These are phyloP conservation scores for Baccha elongata DNA, from an alignment of 2,888 invertebrate species.

Conservation along the genomic window DNA sequence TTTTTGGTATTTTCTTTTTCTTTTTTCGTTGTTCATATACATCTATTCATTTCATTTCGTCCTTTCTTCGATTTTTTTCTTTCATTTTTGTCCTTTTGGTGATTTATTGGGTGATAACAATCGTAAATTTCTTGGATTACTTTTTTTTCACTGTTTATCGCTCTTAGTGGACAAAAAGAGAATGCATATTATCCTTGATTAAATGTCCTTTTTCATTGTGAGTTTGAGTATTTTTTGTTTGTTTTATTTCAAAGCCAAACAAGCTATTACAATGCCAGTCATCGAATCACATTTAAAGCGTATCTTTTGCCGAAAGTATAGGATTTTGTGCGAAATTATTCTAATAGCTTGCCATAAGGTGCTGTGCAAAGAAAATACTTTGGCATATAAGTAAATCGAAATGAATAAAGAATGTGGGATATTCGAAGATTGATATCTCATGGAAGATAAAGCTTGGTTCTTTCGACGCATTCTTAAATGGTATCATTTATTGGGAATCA, in stretches of 20 bases:
- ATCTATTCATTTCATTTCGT: background rate
- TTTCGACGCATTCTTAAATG: no score
- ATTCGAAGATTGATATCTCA: slow-evolving; percentile 52
- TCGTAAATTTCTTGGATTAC: slow-evolving; percentile 68
- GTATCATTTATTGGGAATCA: slow-evolving; percentile 15
- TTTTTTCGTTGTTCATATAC: no score
- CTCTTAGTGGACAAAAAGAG: slow-evolving; percentile 57
- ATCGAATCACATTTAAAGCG: slow-evolving; percentile 28
- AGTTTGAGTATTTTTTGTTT: background rate
- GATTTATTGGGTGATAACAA: slow-evolving; percentile 64
- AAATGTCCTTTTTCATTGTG: slow-evolving; percentile 39
- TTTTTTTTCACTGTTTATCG: slow-evolving; percentile 42
- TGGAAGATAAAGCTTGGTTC: no score
- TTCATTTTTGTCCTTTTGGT: slow-evolving; percentile 32
- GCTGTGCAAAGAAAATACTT: slow-evolving; percentile 8
- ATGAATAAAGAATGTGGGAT: slow-evolving; percentile 2
- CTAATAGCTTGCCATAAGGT: slow-evolving; percentile 10
- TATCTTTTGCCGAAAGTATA: slow-evolving; percentile 40
- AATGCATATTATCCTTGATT: slow-evolving; percentile 68
- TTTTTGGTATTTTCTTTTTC: background rate
- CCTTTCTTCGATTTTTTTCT: background rate
- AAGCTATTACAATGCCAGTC: slow-evolving; percentile 40
- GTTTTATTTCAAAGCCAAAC: slow-evolving; percentile 20
- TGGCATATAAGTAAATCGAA: background rate
- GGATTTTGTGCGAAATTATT: slow-evolving; percentile 43